Evolutionary conservation across 2,113 vertebrate species (phyloP).

Genomic region (Laterallus jamaicensis): DNA sequence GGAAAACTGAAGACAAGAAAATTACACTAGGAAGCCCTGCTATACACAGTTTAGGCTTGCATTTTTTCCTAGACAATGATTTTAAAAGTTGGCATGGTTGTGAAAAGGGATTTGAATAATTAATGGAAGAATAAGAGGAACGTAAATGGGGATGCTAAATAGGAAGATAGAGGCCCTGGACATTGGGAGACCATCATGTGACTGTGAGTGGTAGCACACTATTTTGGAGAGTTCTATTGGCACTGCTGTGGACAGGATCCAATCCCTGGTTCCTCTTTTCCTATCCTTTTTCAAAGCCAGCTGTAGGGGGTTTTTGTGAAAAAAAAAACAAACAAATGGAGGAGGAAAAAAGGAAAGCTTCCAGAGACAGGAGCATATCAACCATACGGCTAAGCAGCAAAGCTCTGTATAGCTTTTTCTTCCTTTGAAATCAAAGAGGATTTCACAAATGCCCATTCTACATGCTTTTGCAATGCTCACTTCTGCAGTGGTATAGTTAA

Average conservation of each 20-base stretch:
- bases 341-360: not conserved
- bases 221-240: not conserved
- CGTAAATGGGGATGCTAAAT: not conserved
- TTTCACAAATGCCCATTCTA: not conserved
- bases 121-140: not conserved
- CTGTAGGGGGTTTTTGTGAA: accelerated
- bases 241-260: not conserved
- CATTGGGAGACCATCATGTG: not conserved
- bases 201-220: not conserved
- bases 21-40: not conserved
- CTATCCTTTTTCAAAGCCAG: not conserved
- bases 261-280: not conserved
- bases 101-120: not conserved
- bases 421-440: not conserved
- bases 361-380: not conserved
- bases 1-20: not conserved
- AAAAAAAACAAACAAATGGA: not conserved
- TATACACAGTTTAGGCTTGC: not conserved
- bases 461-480: not conserved
- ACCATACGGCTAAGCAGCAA: not conserved
- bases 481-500: not conserved
- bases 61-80: not conserved
- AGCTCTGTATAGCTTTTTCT: not conserved
- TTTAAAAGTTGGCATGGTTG: not conserved
- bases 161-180: not conserved